Evolutionary conservation across 2,888 invertebrate species (phyloP), one percentile per base, ranked within the genome.

Genomic region (Athetis lepigone): DNA sequence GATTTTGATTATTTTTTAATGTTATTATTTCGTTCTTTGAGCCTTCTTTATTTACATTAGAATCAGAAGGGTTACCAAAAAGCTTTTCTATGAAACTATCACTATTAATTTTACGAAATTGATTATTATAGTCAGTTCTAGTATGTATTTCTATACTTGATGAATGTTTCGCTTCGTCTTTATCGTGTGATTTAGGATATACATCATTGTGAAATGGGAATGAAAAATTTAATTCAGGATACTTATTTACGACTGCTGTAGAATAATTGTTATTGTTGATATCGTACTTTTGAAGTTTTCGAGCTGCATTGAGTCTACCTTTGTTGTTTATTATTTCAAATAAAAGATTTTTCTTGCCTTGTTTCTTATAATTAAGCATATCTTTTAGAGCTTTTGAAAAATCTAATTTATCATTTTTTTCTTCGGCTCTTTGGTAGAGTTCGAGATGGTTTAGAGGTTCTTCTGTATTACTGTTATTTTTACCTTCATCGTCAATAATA

Each of bases 71-170:
- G 8, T 42, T 23, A n/a, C 1, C 9, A 29, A 27, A 3, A 37
- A 0, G n/a, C 0, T 11, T 18, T 49, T 62, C 27, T 4, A n/a
- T 9, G 11, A 43, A 23, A 23, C 21, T 13, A 29, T 33, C 19
- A 23, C 1, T 27, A 23, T 23, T 7, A 11, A 16, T 42, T 18
- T 36, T 8, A n/a, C 13, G 13, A 33, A 13, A 33, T 13, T 13
- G 13, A 13, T 0, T 21, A 27, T 25, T 9, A n/a, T 2, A 1
- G 1, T 4, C 1, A 8, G 45, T 19, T 8, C 19, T 6, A 1
- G 5, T 13, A 45, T 23, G 3, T 29, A 33, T 33, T 47, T 56
- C 18, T 4, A 8, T 25, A 43, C 21, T 64, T 13, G 37, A 45
- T 29, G 9, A 1, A 18, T 9, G 0, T 23, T 13, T 7, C 29